phyloP scores from a whole-genome alignment of 2,797 vertebrate species.

The Enteromius unitaeniatus region DNA sequence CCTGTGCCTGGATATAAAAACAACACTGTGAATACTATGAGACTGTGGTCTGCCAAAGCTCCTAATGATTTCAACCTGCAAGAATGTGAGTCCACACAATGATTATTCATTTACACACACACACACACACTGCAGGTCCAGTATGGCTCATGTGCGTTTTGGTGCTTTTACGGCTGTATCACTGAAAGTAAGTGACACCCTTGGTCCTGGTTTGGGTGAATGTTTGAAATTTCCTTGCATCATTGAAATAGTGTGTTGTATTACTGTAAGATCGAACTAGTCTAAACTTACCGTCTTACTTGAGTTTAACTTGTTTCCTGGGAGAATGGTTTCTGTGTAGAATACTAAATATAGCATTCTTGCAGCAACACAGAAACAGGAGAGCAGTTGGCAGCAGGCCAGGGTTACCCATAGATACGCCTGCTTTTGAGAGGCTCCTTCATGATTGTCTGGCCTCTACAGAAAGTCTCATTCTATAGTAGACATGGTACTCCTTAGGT shows the following conservation, averaged over 20 bases:
- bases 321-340: constrained; percentile 46
- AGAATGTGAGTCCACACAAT: constrained; percentile 77
- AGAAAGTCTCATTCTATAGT: background rate
- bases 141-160: background rate
- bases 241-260: background rate
- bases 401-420: constrained; percentile 53
- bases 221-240: background rate
- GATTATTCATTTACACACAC: background rate
- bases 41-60: constrained; percentile 89
- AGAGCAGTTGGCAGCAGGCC: constrained; percentile 45
- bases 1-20: constrained; percentile 89
- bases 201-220: background rate
- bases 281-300: background rate
- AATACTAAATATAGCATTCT: constrained; percentile 57
- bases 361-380: constrained; percentile 10
- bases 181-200: background rate
- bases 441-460: background rate
- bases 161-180: background rate
- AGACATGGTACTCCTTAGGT: background rate
- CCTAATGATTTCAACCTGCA: constrained; percentile 89
- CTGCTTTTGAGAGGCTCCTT: constrained; percentile 16
- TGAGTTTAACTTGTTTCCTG: constrained; percentile 46
- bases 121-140: background rate
- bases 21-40: constrained; percentile 91
- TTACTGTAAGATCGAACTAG: background rate